Conservation (phyloP, 2,888 invertebrate genomes). For the Archips crataeganus region DNA sequence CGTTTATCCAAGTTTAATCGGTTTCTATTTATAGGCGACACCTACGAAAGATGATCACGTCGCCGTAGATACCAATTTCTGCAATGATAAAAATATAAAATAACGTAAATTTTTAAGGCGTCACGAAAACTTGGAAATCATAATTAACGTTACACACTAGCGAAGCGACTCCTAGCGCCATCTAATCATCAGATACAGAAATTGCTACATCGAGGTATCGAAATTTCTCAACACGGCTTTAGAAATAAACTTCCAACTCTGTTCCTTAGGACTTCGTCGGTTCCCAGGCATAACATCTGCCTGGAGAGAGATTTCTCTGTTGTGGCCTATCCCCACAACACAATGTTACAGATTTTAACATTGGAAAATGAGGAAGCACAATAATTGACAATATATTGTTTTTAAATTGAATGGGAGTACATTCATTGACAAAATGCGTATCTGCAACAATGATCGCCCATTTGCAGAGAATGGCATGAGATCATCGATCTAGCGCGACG, state of each 20-base stretch:
- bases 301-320: too few species aligned
- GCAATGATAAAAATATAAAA: not conserved
- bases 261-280: too few species aligned
- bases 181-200: too few species aligned
- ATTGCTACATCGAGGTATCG: too few species aligned
- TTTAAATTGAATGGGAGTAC: conserved; percentile 33
- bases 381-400: conserved; percentile 34
- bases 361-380: conserved; percentile 15
- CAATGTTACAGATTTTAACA: not conserved
- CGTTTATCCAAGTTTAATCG: conserved; percentile 39
- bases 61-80: conserved; percentile 17
- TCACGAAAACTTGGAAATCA: too few species aligned
- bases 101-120: not conserved
- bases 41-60: conserved; percentile 23
- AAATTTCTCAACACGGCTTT: too few species aligned
- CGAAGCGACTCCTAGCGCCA: too few species aligned
- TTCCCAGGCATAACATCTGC: too few species aligned
- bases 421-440: conserved; percentile 27
- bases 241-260: too few species aligned
- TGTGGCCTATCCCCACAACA: not conserved
- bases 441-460: conserved; percentile 26
- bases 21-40: conserved; percentile 35
- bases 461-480: conserved; percentile 34
- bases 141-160: too few species aligned
- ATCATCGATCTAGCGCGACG: conserved; percentile 38